Evolutionary conservation across 2,113 vertebrate species (phyloP).

Genomic region (Henicopernis longicauda): DNA sequence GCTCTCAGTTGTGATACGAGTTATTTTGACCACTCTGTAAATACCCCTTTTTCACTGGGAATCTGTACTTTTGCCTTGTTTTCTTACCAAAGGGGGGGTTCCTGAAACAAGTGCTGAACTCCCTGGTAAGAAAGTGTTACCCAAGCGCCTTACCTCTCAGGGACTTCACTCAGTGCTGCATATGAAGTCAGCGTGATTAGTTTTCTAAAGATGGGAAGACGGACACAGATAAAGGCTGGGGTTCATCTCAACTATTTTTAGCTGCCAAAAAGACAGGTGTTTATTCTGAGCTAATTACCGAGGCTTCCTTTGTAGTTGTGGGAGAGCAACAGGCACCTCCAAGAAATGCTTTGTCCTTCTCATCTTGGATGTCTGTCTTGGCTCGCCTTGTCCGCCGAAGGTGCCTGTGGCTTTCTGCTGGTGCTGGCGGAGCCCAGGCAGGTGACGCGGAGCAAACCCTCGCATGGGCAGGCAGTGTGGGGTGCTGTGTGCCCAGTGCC

Average conservation of each 20-base stretch:
- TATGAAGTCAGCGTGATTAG: not conserved
- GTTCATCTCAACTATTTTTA: not conserved
- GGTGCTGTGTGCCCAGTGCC: not conserved
- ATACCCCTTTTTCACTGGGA: not conserved
- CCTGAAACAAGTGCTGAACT: not conserved
- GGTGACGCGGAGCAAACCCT: not conserved
- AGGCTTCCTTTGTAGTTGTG: not conserved
- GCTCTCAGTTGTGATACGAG: not conserved
- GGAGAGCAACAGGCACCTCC: not conserved
- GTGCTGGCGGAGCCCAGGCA: not conserved
- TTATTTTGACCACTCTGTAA: not conserved
- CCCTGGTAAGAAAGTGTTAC: not conserved
- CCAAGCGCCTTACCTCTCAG: not conserved
- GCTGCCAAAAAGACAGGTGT: not conserved
- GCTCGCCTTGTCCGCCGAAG: fast-evolving
- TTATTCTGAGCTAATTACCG: not conserved
- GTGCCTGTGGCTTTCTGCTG: not conserved
- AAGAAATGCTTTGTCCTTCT: not conserved
- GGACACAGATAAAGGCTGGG: not conserved
- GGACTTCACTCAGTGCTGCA: not conserved
- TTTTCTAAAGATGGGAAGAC: not conserved
- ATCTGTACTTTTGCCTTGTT: not conserved
- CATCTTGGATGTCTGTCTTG: not conserved
- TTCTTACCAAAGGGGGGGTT: not conserved
- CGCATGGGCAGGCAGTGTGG: fast-evolving